Base-by-base conservation (phyloP, 2,113 vertebrate species). In the Zosterops hypoxanthus region DNA sequence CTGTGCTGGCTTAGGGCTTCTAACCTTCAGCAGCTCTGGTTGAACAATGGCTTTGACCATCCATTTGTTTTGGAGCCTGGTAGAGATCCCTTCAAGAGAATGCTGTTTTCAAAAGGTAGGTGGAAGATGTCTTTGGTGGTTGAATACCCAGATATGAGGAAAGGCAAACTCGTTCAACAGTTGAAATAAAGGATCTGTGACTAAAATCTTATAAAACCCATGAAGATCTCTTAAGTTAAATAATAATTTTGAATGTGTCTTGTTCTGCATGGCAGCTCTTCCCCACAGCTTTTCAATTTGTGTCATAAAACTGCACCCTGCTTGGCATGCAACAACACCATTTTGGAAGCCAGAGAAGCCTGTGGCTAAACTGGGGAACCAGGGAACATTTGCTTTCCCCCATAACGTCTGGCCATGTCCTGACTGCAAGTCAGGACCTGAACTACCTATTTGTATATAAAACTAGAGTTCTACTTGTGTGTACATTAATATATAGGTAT, bases 381-480 rank as follows among this genome's bases (percentile, higher is more conserved):
- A 10, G 65, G 33, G 39, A 78, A 28, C 3, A 5, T 28, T 63
- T 81, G 20, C 23, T 44, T 71, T 77, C 13, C 12, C 3, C 24
- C 23, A 31, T 24, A 44, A 72, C 8, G 4, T 71, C 64, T 57
- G 64, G 19, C 41, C 50, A 14, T 26, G 34, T 72, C 76, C 42
- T 72, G 34, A 36, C 34, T 68, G 24, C 29, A 68, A 47, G 33
- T 68, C 53, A 53, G 39, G 47, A 75, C 61, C 46, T 89, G n/a
- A 75, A 28, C 39, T 41, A 53, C 20, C 7, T 68, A 29, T 41
- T 41, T 34, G 7, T 41, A 8, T 11, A 29, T 13, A 55, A 28
- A 50, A 15, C 12, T 33, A 16, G n/a, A 44, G 36, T 25, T 87
- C 23, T 69, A 52, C 24, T 49, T 0, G 0, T 22, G 2, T 66